phyloP scores from a whole-genome alignment of 35 echinoderm and acorn worm genomes.

The Acanthaster planci region DNA sequence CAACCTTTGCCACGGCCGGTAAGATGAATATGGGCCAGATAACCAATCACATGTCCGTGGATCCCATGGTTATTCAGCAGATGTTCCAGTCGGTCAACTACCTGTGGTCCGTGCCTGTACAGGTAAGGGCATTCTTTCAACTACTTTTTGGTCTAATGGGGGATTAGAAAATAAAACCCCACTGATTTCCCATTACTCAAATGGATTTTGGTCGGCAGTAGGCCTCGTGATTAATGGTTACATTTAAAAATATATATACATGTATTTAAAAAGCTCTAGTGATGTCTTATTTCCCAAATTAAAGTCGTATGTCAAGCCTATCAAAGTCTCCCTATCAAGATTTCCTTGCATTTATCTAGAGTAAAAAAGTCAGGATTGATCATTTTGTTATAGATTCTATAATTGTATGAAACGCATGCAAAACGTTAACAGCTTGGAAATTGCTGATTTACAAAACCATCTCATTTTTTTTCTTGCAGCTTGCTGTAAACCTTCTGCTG shows the following conservation, averaged over 20 bases:
- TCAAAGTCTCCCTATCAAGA: no score
- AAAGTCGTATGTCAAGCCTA: no score
- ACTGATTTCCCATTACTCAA: background rate
- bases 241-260: background rate
- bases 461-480: slow-evolving; percentile 20
- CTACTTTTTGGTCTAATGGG: background rate
- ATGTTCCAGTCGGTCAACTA: slow-evolving; percentile 71
- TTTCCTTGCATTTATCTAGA: no score
- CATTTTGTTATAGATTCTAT: no score
- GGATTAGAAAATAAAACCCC: background rate
- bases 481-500: slow-evolving; percentile 47
- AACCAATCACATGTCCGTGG: slow-evolving; percentile 94
- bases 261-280: background rate
- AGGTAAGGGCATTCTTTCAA: slow-evolving; percentile 40
- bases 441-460: background rate
- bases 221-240: background rate
- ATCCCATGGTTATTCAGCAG: slow-evolving; percentile 62
- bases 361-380: no score
- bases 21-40: slow-evolving; percentile 86
- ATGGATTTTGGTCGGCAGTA: background rate
- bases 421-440: background rate
- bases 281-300: background rate
- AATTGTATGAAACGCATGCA: no score
- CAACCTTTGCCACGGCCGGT: slow-evolving; percentile 77
- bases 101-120: slow-evolving; percentile 70